Evolutionary conservation across 2,113 vertebrate species (phyloP), one percentile per base, ranked within the genome.

Genomic region (Melanotaenia duboulayi): DNA sequence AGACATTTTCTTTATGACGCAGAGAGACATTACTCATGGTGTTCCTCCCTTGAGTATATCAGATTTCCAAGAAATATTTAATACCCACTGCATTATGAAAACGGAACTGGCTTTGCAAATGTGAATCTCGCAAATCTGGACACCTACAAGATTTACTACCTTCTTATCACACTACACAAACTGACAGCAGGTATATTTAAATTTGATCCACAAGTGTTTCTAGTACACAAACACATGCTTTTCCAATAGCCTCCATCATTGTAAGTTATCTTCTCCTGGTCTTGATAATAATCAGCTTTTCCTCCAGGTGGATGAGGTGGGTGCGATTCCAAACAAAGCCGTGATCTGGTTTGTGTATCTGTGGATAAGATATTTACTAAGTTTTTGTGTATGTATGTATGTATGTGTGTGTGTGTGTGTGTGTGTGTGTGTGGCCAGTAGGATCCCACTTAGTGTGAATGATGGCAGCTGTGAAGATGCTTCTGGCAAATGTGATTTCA

Each of bases 361-460:
- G 65, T 44, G 75, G 80, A 80, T 46, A 65, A 61, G 48, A 80
- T 77, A 71, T 86, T 90, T 87, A 76, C 75, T 6, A 28, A 28
- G 28, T 28, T 28, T 28, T 4, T 28, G 28, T 28, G 28, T 28
- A 28, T 28, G 28, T 6, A 28, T 28, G 28, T 6, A 28, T 28
- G 28, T 28, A 6, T 28, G 28, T 28, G 28, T n/a, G n/a, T n/a
- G n/a, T n/a, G n/a, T 28, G 28, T 28, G 28, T 28, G 28, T 28
- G 28, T 28, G 28, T 63, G 79, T 54, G 56, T 76, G 76, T 83
- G 86, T 76, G 88, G 87, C 84, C 86, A 48, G 82, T 83, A 77
- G 75, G 83, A 82, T 84, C 80, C 85, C 78, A 85, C 74, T 90
- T 84, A 87, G 82, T 76, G 74, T 86, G 86, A 92, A 80, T 71